Percentiles rank a stretch among this genome's conserved stretches.
These are phyloP conservation scores for Cisticola juncidis DNA, from an alignment of 2,113 vertebrate species.

Conservation along the genomic window DNA sequence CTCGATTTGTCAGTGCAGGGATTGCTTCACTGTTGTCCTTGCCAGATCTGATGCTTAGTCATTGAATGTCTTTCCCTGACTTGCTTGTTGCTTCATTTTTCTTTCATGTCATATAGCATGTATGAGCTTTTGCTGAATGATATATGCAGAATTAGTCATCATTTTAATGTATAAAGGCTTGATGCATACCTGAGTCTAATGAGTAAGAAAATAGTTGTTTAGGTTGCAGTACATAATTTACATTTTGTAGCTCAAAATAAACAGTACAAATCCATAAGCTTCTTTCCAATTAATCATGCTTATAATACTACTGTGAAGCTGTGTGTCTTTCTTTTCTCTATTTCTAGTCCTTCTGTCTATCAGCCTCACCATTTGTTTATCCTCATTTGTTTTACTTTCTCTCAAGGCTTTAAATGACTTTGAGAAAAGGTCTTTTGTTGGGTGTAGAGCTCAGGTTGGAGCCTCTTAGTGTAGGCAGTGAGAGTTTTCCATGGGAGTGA, in stretches of 20 bases:
- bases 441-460: neutral
- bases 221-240: neutral
- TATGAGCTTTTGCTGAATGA: conserved; percentile 9
- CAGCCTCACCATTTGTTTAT: neutral
- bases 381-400: neutral
- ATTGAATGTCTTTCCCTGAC: neutral
- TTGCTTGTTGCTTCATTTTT: neutral
- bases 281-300: neutral
- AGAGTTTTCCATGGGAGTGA: neutral
- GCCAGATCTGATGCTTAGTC: neutral
- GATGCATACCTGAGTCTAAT: neutral
- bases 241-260: conserved; percentile 17
- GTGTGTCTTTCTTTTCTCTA: neutral
- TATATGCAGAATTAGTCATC: neutral
- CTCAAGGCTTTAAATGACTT: neutral
- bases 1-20: neutral
- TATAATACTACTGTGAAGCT: neutral
- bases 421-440: neutral
- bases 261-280: neutral
- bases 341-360: neutral
- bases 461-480: neutral
- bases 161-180: conserved; percentile 17
- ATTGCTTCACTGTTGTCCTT: neutral
- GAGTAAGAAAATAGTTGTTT: conserved; percentile 15
- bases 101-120: neutral